These are phyloP conservation scores for Griposia aprilina DNA, from an alignment of 2,888 invertebrate genomes.

Conservation along the genomic window DNA sequence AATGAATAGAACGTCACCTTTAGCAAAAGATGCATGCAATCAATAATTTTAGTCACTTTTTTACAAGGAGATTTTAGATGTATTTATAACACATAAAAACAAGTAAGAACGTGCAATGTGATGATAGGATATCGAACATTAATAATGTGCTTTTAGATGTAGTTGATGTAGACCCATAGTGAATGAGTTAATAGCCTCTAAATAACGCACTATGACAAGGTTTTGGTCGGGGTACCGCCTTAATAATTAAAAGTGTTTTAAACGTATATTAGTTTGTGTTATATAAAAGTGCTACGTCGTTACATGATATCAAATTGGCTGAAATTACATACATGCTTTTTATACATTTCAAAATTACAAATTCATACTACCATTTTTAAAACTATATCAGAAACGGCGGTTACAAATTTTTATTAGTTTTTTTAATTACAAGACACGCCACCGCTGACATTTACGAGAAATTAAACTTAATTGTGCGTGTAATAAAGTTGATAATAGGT, in stretches of 20 bases:
- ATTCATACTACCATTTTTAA: slow-evolving; percentile 31
- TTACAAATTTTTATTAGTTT: slow-evolving; percentile 54
- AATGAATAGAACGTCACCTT: too few species aligned
- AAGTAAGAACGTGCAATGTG: too few species aligned
- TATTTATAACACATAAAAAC: too few species aligned
- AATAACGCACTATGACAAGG: too few species aligned
- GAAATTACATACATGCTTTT: slow-evolving; percentile 32
- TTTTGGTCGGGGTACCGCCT: too few species aligned
- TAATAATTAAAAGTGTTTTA: slow-evolving; percentile 24
- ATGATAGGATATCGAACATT: too few species aligned
- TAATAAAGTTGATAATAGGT: slow-evolving; percentile 36
- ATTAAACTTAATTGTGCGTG: slow-evolving; percentile 23
- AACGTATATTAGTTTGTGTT: neutral
- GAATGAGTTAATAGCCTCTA: too few species aligned
- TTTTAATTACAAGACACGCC: slow-evolving; percentile 37
- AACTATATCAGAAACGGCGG: slow-evolving; percentile 35
- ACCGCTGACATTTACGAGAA: slow-evolving; percentile 36
- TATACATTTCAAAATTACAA: slow-evolving; percentile 15
- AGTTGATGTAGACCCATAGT: too few species aligned
- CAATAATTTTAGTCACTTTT: too few species aligned
- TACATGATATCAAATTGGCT: slow-evolving; percentile 25
- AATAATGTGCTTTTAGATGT: too few species aligned
- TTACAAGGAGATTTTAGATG: too few species aligned
- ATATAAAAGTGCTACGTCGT: slow-evolving; percentile 10
- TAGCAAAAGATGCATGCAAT: too few species aligned